A percentile compares a stretch with the other conserved stretches of the same genome.
These are phyloP conservation scores for Rambutsinella grinnellia DNA, from an alignment of 2,888 invertebrate species.

Conservation along the genomic window DNA sequence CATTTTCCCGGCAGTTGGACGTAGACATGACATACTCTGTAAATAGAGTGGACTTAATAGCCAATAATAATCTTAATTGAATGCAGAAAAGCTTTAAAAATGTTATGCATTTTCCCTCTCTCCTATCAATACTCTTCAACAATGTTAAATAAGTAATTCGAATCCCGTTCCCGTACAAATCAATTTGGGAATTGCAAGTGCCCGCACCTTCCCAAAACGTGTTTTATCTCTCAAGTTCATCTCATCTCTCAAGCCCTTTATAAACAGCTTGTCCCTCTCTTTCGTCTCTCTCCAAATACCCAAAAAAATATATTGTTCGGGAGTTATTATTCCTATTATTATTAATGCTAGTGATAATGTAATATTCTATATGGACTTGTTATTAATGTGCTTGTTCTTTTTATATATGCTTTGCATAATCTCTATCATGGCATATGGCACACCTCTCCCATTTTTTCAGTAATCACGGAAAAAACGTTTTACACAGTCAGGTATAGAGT, in stretches of 20 bases:
- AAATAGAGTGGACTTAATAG: conserved; percentile 32
- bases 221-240: too few species aligned
- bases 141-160: too few species aligned
- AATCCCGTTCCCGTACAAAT: too few species aligned
- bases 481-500: conserved; percentile 28
- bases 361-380: not conserved
- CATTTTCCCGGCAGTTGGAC: too few species aligned
- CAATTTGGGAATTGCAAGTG: too few species aligned
- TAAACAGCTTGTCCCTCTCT: too few species aligned
- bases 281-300: too few species aligned
- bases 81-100: not conserved
- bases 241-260: too few species aligned
- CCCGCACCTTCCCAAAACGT: too few species aligned
- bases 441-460: conserved; percentile 58
- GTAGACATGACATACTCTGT: conserved; percentile 15
- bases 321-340: not conserved
- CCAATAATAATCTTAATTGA: conserved; percentile 26
- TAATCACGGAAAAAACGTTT: conserved; percentile 53
- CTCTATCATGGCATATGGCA: conserved; percentile 40
- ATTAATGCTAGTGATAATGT: not conserved
- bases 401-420: not conserved
- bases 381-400: conserved; percentile 9
- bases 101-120: too few species aligned
- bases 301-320: too few species aligned
- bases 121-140: too few species aligned